Evolutionary conservation across 2,888 invertebrate genomes (phyloP), one percentile per base, ranked within the genome.

Genomic region (Pycnomerus fuliginosus): DNA sequence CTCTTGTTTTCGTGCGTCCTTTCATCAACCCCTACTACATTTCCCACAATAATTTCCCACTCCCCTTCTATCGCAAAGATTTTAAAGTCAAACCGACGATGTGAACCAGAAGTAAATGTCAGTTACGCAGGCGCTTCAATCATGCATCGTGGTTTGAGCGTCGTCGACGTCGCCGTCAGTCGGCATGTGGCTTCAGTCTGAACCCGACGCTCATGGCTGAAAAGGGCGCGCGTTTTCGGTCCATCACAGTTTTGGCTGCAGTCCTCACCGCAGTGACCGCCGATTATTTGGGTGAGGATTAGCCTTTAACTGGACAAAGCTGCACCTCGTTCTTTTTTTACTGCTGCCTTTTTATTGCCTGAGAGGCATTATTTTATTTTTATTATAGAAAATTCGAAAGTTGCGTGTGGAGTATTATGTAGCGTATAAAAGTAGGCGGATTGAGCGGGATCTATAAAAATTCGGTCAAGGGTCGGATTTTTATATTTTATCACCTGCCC

Each of bases 181-280:
- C 56, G 55, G 56, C 54, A 60, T 56, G 60, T 56, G 60, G 58
- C 48, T 47, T 52, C 53, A 50, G 48, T 47, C 10, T 42, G 44
- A 16, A 31, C 35, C 44, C 28, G 45, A 34, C 44, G 40, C 28
- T 43, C 27, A 63, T 63, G 63, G 63, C 55, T 48, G 54, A 55
- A 46, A 53, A 56, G 56, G 52, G 58, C 55, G 61, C 58, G 57
- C 55, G 59, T 52, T 53, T 47, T 41, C 3, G 57, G 43, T 37
- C 33, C 25, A 15, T 29, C 13, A 16, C 22, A 4, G 8, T 44
- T 30, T 14, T 53, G 30, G 10, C 25, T 10, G 4, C 11, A 3
- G 10, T 25, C 25, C 10, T 10, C 37, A 25, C 24, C 43, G 37
- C 32, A 32, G 52, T 53, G 10, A 50, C 55, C 4, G 61, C 58